Evolutionary conservation across 2,888 invertebrate genomes (phyloP).

Genomic region (Amblyjoppa proteus): DNA sequence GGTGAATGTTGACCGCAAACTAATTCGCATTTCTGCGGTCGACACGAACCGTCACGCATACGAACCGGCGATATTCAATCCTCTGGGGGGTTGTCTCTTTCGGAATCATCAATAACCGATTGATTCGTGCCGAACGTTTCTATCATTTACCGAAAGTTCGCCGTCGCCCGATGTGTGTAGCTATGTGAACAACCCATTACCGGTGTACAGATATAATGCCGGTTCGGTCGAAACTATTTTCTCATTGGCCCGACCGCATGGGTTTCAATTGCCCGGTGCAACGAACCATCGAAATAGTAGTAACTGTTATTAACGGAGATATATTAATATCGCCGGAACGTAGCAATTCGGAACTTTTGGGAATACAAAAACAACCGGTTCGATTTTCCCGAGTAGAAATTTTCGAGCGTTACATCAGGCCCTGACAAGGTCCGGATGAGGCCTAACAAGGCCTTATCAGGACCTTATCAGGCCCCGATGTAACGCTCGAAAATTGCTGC

Average conservation of each 20-base stretch:
- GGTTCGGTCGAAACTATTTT: not conserved
- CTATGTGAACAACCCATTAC: not conserved
- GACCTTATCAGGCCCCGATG: too few relatives aligned
- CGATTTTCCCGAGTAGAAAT: not conserved
- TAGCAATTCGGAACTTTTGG: not conserved
- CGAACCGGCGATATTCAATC: constrained; percentile 3
- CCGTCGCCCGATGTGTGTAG: not conserved
- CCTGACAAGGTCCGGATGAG: too few relatives aligned
- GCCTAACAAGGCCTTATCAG: too few relatives aligned
- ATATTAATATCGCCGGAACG: not conserved
- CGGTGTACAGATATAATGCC: not conserved
- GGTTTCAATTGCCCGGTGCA: not conserved
- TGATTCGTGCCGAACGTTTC: constrained; percentile 5
- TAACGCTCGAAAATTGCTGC: too few relatives aligned
- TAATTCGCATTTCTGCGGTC: constrained; percentile 17
- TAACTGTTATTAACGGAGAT: not conserved
- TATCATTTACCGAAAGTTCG: not conserved
- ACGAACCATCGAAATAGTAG: not conserved
- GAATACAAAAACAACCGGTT: not conserved
- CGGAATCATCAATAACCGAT: constrained; percentile 13
- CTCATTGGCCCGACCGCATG: not conserved
- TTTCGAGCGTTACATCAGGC: too few relatives aligned
- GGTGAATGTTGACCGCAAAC: constrained; percentile 1
- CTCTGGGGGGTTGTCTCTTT: not conserved
- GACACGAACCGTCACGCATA: not conserved